A percentile compares a stretch with the other conserved stretches of the same genome.
Evolutionary conservation across 2,888 invertebrate genomes (phyloP).

Genomic region (Brachylomia viminalis): DNA sequence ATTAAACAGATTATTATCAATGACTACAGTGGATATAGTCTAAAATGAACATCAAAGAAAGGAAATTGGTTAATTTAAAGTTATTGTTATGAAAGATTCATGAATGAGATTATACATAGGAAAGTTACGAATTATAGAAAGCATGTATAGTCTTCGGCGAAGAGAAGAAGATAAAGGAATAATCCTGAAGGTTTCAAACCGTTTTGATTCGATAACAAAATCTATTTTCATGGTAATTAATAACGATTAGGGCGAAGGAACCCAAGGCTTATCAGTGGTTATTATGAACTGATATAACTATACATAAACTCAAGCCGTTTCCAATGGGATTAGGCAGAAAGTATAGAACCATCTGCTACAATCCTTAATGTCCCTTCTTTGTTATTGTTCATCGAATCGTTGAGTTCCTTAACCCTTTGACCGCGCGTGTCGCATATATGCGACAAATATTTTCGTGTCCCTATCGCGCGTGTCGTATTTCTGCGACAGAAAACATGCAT

Average conservation of each 20-base stretch:
- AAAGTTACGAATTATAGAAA: background rate
- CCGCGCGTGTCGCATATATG: no score
- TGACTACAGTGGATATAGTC: background rate
- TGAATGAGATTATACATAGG: slow-evolving; percentile 11
- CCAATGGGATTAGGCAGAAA: background rate
- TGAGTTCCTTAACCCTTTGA: no score
- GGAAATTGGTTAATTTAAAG: slow-evolving; percentile 18
- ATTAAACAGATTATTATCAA: slow-evolving; percentile 3
- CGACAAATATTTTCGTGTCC: no score
- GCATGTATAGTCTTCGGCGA: background rate
- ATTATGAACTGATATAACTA: background rate
- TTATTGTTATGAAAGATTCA: slow-evolving; percentile 14
- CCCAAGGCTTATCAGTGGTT: background rate
- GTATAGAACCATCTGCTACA: background rate
- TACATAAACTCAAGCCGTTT: background rate
- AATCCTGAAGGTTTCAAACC: background rate
- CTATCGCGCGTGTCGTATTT: no score
- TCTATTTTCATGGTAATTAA: no score
- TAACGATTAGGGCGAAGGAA: background rate
- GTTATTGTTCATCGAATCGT: no score
- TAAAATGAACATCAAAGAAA: slow-evolving; percentile 18
- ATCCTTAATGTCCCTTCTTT: background rate
- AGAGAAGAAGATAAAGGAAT: background rate
- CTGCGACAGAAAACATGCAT: no score
- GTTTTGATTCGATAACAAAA: background rate